Conservation (phyloP, 2,888 invertebrate species). For the Lumbricus terrestris region DNA sequence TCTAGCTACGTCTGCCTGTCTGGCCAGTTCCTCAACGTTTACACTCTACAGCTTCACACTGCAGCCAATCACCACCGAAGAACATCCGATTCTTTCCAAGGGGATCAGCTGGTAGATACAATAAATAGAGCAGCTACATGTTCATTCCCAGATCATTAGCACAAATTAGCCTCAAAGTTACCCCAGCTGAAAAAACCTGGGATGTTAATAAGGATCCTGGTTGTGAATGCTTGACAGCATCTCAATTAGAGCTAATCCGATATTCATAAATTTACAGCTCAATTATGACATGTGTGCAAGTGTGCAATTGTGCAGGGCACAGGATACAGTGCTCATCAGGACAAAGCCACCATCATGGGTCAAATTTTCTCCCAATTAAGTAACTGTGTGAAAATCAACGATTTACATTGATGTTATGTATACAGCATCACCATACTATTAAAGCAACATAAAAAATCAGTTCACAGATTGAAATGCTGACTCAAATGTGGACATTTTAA, state of each 20-base stretch:
- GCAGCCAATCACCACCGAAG: not conserved
- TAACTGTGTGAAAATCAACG: not conserved
- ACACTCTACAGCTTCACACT: no score
- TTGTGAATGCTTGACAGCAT: not conserved
- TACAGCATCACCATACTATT: no score
- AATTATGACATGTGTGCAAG: not conserved
- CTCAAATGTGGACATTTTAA: no score
- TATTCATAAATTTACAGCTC: slow-evolving; percentile 3
- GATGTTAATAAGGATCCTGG: not conserved
- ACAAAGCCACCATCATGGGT: not conserved
- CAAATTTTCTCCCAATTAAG: not conserved
- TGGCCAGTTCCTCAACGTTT: not conserved
- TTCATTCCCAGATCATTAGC: not conserved
- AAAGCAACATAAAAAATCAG: not conserved
- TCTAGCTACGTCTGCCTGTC: not conserved
- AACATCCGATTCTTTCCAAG: not conserved
- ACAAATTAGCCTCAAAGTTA: slow-evolving; percentile 3
- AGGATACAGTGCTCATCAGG: not conserved
- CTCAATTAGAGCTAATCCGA: not conserved
- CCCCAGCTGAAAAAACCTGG: not conserved
- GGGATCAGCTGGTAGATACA: not conserved
- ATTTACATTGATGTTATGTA: no score
- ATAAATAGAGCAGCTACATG: not conserved
- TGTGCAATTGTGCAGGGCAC: no score
- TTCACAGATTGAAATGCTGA: no score